Base-by-base conservation (phyloP, 1,140 invertebrate genomes). In the Chymomyza costata region DNA sequence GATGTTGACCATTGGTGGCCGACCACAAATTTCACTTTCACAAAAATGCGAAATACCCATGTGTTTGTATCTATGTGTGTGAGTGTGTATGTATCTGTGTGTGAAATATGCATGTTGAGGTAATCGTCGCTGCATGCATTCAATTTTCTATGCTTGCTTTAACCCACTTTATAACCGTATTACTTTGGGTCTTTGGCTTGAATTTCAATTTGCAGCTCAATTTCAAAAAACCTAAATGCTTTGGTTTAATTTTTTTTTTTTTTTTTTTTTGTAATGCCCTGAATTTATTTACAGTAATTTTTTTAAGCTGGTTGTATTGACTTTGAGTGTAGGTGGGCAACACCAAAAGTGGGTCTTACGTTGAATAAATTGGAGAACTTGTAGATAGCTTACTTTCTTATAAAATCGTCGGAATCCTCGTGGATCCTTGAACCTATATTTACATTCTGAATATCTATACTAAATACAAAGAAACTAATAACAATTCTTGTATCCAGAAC, bases 161-260 rank as follows among this genome's bases (percentile, higher is more conserved):
- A 78, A 80, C 71, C 71, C 71, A 78, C 57, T 71, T 78, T 78
- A 64, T 41, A 51, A 25, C 3, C 21, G n/a, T n/a, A n/a, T n/a
- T n/a, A n/a, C 48, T 66, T 43, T 47, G 15, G 34, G 40, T 25
- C 21, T 28, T 39, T 44, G 50, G 61, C 40, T 68, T 51, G 62
- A 70, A 70, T 78, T 78, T 71, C 66, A 76, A 76, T 71, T 78
- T 73, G 53, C 35, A 63, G 58, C 68, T 73, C 68, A 73, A 73
- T 73, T 73, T 74, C 61, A 69, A 63, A 63, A 65, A 56, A 60
- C 40, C 31, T 56, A 67, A 76, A 78, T 65, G 66, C 63, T 74
- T 70, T 40, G 25, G 32, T 34, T 34, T 34, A 14, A 10, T 21
- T 14, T 14, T 17, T 11, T 14, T 14, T 21, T 11, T 31, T 54